Conservation (phyloP, 2,888 invertebrate genomes). For the Petrolisthes manimaculis region DNA sequence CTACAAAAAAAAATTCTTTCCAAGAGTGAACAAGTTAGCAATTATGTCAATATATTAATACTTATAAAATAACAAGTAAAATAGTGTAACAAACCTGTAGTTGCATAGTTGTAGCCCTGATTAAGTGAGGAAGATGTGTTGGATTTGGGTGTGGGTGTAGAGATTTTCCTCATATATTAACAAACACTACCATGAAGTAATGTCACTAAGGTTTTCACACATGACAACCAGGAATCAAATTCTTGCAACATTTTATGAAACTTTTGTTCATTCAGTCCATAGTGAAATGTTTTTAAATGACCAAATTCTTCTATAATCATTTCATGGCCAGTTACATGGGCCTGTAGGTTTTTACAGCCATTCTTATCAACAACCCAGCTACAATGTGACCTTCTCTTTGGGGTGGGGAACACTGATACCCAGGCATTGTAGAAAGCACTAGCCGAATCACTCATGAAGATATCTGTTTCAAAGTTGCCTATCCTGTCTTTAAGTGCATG, state of each 20-base stretch:
- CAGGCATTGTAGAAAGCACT: conserved; percentile 28
- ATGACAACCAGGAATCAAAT: conserved; percentile 23
- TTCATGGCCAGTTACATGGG: conserved; percentile 4
- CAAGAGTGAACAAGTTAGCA: too few relatives aligned
- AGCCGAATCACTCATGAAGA: conserved; percentile 25
- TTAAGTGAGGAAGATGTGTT: too few relatives aligned
- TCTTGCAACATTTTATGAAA: conserved; percentile 25
- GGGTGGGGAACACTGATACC: conserved; percentile 17
- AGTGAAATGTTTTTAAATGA: conserved; percentile 14
- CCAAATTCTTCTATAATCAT: background rate
- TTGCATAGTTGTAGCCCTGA: too few relatives aligned
- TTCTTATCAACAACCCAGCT: conserved; percentile 14
- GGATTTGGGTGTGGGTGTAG: too few relatives aligned
- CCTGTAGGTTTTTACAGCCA: conserved; percentile 22
- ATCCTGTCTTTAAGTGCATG: conserved; percentile 23
- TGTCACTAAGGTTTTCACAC: conserved; percentile 13
- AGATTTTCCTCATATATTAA: background rate
- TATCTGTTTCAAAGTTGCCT: conserved; percentile 22
- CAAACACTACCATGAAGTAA: conserved; percentile 24
- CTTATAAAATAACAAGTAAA: too few relatives aligned
- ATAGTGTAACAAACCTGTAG: too few relatives aligned
- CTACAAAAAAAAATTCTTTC: too few relatives aligned
- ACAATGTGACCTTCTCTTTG: conserved; percentile 12
- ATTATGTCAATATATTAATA: too few relatives aligned
- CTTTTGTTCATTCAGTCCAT: conserved; percentile 26